Conservation (phyloP, 2,113 vertebrate species). For the Larimichthys crocea region DNA sequence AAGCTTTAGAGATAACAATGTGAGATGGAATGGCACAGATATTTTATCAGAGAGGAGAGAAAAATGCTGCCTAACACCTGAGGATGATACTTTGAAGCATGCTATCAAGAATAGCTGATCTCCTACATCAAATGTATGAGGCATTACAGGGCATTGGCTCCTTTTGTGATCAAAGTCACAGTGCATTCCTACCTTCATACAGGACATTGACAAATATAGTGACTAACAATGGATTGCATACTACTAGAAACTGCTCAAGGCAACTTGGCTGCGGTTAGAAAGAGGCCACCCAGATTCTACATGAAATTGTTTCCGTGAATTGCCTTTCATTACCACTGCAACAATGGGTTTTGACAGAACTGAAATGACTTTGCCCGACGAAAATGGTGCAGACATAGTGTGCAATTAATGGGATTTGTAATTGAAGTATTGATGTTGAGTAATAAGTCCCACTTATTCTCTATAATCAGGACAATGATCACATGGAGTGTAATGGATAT, state of each 20-base stretch:
- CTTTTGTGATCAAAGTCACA: slow-evolving; percentile 35
- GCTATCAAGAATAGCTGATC: slow-evolving; percentile 38
- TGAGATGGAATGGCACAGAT: slow-evolving; percentile 24
- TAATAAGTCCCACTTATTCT: slow-evolving; percentile 64
- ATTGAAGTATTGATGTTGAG: slow-evolving; percentile 73
- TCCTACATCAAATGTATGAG: slow-evolving; percentile 16
- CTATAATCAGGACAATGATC: slow-evolving; percentile 58
- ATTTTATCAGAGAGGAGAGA: slow-evolving; percentile 32
- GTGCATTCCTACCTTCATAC: slow-evolving; percentile 6
- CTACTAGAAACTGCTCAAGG: slow-evolving; percentile 42
- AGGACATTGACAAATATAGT: slow-evolving; percentile 42
- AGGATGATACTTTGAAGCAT: slow-evolving; percentile 30
- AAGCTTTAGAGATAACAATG: slow-evolving; percentile 23
- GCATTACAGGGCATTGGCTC: slow-evolving; percentile 1
- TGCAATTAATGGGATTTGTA: slow-evolving; percentile 71
- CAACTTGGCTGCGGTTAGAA: slow-evolving; percentile 49
- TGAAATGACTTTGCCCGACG: slow-evolving; percentile 59
- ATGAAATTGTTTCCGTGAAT: slow-evolving; percentile 60
- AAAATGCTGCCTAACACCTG: slow-evolving; percentile 21
- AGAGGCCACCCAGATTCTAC: slow-evolving; percentile 59
- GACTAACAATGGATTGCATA: slow-evolving; percentile 46
- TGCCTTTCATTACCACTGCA: slow-evolving; percentile 59
- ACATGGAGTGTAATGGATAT: slow-evolving; percentile 40
- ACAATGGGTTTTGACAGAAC: slow-evolving; percentile 58
- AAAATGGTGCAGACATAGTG: slow-evolving; percentile 33